Conservation (phyloP, 2,888 invertebrate genomes). For the Epirrhoe tristata region DNA sequence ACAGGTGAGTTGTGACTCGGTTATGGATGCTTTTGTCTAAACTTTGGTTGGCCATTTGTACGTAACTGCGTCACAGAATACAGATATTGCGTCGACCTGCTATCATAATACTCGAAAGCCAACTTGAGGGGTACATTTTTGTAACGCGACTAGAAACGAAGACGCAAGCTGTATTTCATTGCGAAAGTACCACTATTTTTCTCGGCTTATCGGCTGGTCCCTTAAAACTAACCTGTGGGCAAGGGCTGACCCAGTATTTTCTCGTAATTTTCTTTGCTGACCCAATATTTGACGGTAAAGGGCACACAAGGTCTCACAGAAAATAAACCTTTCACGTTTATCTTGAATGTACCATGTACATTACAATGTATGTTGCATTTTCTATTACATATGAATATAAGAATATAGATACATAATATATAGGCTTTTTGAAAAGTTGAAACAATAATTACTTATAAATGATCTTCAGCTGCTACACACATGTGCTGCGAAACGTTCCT, state of each 20-base stretch:
- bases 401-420: too few relatives aligned
- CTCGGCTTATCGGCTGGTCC: constrained; percentile 48
- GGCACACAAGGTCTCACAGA: constrained; percentile 36
- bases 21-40: too few relatives aligned
- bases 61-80: too few relatives aligned
- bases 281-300: constrained; percentile 52
- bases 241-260: constrained; percentile 48
- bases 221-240: constrained; percentile 50
- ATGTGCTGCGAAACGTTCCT: too few relatives aligned
- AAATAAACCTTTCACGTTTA: constrained; percentile 40
- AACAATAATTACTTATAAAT: too few relatives aligned
- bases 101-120: too few relatives aligned
- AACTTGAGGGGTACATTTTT: constrained; percentile 10
- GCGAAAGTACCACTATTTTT: constrained; percentile 47
- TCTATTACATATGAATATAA: too few relatives aligned
- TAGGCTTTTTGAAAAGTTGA: too few relatives aligned
- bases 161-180: constrained; percentile 32
- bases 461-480: too few relatives aligned
- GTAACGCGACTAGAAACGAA: constrained; percentile 15
- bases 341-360: constrained; percentile 4
- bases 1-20: too few relatives aligned
- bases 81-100: too few relatives aligned
- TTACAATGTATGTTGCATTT: not conserved
- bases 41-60: too few relatives aligned
- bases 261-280: constrained; percentile 40